These are phyloP conservation scores for Ailurus styani DNA, from an alignment of 2,113 vertebrate genomes.

Conservation along the genomic window DNA sequence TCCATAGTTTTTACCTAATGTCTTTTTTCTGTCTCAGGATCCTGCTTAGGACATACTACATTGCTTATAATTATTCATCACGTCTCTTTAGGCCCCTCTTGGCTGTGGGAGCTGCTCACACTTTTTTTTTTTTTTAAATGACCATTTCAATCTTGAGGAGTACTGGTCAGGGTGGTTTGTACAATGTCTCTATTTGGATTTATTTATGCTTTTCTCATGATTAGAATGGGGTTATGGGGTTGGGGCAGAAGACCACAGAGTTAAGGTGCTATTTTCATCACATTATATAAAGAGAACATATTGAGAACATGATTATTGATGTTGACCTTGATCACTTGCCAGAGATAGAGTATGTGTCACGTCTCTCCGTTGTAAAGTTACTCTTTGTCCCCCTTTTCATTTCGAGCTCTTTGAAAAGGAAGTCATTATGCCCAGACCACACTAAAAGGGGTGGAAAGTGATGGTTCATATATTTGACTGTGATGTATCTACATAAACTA, in stretches of 20 bases:
- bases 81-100: background rate
- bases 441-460: background rate
- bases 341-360: background rate
- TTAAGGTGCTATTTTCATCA: background rate
- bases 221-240: background rate
- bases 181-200: background rate
- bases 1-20: background rate
- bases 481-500: background rate
- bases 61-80: background rate
- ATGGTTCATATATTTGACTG: background rate
- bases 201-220: background rate
- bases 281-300: background rate
- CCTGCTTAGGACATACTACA: background rate
- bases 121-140: background rate
- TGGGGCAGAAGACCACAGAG: background rate
- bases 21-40: background rate
- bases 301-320: background rate
- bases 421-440: background rate
- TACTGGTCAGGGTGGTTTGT: background rate
- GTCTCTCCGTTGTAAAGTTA: background rate
- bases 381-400: background rate
- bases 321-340: background rate
- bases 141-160: background rate
- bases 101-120: background rate
- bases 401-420: conserved; percentile 1